A percentile compares a stretch with the other conserved stretches of the same genome.
These are phyloP conservation scores for Procapra przewalskii DNA, from an alignment of 2,113 vertebrate genomes.

Conservation along the genomic window DNA sequence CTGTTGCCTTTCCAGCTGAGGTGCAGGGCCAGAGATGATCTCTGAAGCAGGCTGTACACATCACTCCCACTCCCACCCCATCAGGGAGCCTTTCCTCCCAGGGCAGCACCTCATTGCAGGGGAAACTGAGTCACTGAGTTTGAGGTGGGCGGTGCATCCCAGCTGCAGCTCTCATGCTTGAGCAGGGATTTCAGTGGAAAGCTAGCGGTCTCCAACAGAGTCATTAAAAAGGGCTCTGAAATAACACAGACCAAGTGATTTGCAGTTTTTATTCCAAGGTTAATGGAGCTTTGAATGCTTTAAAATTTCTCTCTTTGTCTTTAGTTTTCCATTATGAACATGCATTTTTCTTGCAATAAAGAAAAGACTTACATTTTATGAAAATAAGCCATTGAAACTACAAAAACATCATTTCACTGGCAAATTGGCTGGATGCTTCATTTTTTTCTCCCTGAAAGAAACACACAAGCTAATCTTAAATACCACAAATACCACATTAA, in stretches of 20 bases:
- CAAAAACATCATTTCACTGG: background rate
- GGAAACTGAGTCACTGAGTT: background rate
- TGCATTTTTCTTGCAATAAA: conserved; percentile 18
- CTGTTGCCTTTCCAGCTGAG: background rate
- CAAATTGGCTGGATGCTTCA: background rate
- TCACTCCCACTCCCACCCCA: background rate
- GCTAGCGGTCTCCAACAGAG: background rate
- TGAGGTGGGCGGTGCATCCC: background rate
- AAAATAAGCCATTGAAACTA: conserved; percentile 16
- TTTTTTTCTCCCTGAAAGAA: background rate
- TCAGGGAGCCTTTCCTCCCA: background rate
- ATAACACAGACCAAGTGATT: background rate
- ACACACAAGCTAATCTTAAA: background rate
- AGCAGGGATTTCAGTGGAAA: background rate
- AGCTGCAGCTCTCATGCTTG: too few species aligned
- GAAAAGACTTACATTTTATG: background rate
- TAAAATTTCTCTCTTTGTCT: background rate
- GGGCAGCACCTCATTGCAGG: background rate
- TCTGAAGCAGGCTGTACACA: background rate
- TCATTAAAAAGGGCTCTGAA: background rate
- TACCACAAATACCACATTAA: background rate
- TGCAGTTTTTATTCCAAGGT: conserved; percentile 23
- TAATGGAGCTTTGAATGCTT: background rate
- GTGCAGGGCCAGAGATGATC: background rate
- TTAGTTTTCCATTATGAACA: background rate